phyloP scores from a whole-genome alignment of 2,888 invertebrate species.

The Seira sanloemensis region DNA sequence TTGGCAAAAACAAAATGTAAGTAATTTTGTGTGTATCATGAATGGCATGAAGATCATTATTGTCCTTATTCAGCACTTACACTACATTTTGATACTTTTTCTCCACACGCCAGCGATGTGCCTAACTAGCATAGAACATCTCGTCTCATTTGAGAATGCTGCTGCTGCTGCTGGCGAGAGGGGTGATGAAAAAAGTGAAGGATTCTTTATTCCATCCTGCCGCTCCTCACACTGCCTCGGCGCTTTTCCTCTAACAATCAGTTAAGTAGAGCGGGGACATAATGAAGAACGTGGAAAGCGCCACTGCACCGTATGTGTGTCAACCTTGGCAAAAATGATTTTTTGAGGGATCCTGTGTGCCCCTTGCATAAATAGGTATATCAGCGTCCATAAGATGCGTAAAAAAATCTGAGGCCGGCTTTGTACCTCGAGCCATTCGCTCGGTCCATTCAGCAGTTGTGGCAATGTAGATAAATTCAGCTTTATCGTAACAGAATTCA shows the following conservation, averaged over 20 bases:
- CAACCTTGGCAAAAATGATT: not conserved
- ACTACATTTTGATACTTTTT: not conserved
- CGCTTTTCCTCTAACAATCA: not conserved
- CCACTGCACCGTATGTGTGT: not conserved
- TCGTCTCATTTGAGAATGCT: not conserved
- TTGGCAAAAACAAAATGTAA: not conserved
- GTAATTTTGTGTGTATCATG: slow-evolving; percentile 11
- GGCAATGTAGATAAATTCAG: too few relatives aligned
- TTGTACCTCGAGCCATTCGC: not conserved
- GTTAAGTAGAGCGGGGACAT: not conserved
- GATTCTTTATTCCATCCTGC: slow-evolving; percentile 14
- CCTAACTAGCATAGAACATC: slow-evolving; percentile 2
- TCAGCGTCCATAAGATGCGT: not conserved
- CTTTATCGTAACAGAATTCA: too few relatives aligned
- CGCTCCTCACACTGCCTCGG: not conserved
- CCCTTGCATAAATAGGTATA: not conserved
- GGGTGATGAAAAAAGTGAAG: slow-evolving; percentile 20
- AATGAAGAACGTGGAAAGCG: not conserved
- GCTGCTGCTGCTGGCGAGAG: not conserved
- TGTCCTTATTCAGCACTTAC: not conserved
- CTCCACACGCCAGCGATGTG: not conserved
- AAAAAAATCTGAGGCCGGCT: not conserved
- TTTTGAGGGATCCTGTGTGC: not conserved
- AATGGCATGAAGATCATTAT: not conserved
- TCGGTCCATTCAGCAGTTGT: not conserved